Conservation (phyloP, 1,140 invertebrate genomes). For the Gonioctena quinquepunctata region DNA sequence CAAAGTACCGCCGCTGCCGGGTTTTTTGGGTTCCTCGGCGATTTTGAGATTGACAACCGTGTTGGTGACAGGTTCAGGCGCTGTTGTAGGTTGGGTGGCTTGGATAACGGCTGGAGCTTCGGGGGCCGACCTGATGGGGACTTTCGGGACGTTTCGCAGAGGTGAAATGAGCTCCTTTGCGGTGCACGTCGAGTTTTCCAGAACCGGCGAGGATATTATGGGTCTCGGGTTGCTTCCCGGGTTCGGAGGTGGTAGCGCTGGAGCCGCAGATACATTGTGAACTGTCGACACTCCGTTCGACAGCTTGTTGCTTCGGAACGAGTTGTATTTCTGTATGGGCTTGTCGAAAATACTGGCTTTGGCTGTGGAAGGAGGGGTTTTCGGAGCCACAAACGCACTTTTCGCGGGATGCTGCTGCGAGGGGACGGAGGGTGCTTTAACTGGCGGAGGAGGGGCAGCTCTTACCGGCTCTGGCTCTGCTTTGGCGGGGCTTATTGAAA, state of each 20-base stretch:
- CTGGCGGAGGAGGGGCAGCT: slow-evolving; percentile 59
- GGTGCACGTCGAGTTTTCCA: slow-evolving; percentile 77
- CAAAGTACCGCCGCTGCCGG: slow-evolving; percentile 63
- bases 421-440: background rate
- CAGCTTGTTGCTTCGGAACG: slow-evolving; percentile 40
- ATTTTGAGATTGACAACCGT: slow-evolving; percentile 50
- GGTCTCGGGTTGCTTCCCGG: slow-evolving; percentile 66
- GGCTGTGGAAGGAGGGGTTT: slow-evolving; percentile 54
- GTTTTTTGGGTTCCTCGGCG: slow-evolving; percentile 50
- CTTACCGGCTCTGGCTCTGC: slow-evolving; percentile 55
- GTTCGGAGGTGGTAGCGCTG: slow-evolving; percentile 64
- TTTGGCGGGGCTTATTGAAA: slow-evolving; percentile 72
- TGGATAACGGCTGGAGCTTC: slow-evolving; percentile 54
- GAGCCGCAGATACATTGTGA: slow-evolving; percentile 58
- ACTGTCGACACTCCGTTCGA: slow-evolving; percentile 51
- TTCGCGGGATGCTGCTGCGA: too few species aligned
- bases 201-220: slow-evolving; percentile 76
- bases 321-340: slow-evolving; percentile 39
- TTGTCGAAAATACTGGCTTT: slow-evolving; percentile 45
- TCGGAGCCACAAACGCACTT: slow-evolving; percentile 48
- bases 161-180: slow-evolving; percentile 71
- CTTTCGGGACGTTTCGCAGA: slow-evolving; percentile 58
- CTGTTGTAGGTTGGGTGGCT: slow-evolving; percentile 58
- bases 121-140: slow-evolving; percentile 62
- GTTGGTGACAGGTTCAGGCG: slow-evolving; percentile 56